A percentile compares a stretch with the other conserved stretches of the same genome.
Evolutionary conservation across 1,140 invertebrate species (phyloP).

Genomic region (Gonioctena quinquepunctata): DNA sequence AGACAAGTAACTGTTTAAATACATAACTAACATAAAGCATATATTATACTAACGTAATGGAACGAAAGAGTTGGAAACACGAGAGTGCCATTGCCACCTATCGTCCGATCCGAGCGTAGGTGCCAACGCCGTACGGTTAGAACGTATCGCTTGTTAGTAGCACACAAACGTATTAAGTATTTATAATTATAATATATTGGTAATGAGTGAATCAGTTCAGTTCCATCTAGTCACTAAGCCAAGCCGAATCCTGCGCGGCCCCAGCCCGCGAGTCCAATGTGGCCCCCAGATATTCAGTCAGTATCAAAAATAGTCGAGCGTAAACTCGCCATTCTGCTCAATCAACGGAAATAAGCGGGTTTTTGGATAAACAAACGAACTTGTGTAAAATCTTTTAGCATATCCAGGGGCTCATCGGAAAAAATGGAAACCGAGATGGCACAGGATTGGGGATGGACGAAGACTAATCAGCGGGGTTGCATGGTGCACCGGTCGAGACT

Average conservation of each 20-base stretch:
- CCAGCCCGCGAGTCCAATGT: background rate
- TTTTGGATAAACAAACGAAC: slow-evolving; percentile 10
- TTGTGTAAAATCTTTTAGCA: slow-evolving; percentile 16
- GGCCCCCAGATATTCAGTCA: slow-evolving; percentile 8
- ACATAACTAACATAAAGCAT: slow-evolving; percentile 44
- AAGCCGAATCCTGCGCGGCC: slow-evolving; percentile 1
- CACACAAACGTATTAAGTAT: slow-evolving; percentile 18
- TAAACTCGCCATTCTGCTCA: slow-evolving; percentile 9
- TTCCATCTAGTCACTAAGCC: slow-evolving; percentile 28
- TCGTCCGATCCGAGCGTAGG: background rate
- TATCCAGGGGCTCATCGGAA: slow-evolving; percentile 16
- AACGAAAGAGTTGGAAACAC: slow-evolving; percentile 45
- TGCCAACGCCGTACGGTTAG: slow-evolving; percentile 16
- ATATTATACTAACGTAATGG: slow-evolving; percentile 38
- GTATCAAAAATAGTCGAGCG: slow-evolving; percentile 24
- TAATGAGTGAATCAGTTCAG: slow-evolving; percentile 47
- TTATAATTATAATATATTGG: slow-evolving; percentile 26
- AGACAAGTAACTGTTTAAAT: slow-evolving; percentile 50
- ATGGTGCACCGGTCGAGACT: slow-evolving; percentile 33
- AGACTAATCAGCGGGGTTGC: slow-evolving; percentile 34
- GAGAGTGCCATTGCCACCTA: slow-evolving; percentile 25
- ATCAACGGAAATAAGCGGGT: slow-evolving; percentile 10
- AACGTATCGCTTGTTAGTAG: slow-evolving; percentile 23
- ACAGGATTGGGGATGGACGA: slow-evolving; percentile 2
- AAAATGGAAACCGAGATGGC: background rate